Percentiles rank a stretch among this genome's conserved stretches.
These are phyloP conservation scores for Smittia sp. DNA, from an alignment of 2,888 invertebrate genomes.

Conservation along the genomic window DNA sequence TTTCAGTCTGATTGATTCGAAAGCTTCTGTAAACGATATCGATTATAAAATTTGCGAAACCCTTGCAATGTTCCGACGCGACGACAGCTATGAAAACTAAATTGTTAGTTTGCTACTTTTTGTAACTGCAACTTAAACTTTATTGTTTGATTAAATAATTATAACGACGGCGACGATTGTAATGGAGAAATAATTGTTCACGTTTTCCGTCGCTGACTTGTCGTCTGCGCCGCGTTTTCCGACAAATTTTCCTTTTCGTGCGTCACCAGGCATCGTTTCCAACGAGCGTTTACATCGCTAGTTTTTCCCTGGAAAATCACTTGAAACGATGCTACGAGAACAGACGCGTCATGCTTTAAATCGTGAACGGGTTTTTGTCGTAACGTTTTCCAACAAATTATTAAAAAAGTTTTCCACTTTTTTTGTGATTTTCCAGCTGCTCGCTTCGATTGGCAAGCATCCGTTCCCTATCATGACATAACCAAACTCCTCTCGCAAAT, in stretches of 20 bases:
- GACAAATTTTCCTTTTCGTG: neutral
- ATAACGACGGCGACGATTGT: neutral
- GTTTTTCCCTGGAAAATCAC: neutral
- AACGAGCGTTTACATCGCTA: neutral
- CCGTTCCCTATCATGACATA: neutral
- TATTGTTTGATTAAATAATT: constrained; percentile 5
- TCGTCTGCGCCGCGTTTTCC: neutral
- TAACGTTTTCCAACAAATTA: neutral
- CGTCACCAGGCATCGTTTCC: neutral
- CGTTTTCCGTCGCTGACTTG: neutral
- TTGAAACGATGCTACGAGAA: neutral
- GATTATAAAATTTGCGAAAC: too few species aligned
- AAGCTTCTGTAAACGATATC: too few species aligned
- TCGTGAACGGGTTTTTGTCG: neutral
- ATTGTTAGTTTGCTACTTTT: too few species aligned
- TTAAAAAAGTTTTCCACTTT: neutral
- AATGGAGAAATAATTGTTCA: neutral
- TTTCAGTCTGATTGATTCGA: too few species aligned
- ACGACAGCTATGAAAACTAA: too few species aligned
- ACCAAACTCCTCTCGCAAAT: neutral
- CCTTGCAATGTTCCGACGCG: too few species aligned
- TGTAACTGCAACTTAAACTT: neutral
- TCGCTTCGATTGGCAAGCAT: neutral
- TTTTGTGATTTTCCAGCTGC: neutral
- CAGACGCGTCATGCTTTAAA: neutral